These are phyloP conservation scores for Actinopyga echinites DNA, from an alignment of 53 echinoderm and acorn worm genomes.

Conservation along the genomic window DNA sequence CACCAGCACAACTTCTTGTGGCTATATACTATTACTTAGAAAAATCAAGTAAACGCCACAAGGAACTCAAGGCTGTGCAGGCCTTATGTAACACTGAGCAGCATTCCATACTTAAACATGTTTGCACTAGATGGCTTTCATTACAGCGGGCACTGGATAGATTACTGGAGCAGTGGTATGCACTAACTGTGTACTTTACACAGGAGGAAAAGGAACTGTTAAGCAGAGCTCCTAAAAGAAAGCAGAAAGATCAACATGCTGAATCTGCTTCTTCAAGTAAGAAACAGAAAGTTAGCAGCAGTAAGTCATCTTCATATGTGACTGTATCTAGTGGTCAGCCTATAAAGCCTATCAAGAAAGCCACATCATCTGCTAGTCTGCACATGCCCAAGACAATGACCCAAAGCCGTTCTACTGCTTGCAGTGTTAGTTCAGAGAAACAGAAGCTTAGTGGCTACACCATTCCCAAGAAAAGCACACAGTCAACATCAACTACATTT, in stretches of 20 bases:
- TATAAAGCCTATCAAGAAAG: neutral
- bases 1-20: constrained; percentile 36
- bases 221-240: neutral
- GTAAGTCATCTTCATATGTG: neutral
- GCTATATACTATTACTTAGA: constrained; percentile 48
- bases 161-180: constrained; percentile 63
- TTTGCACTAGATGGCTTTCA: constrained; percentile 58
- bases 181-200: constrained; percentile 49
- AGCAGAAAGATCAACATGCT: constrained; percentile 19
- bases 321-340: neutral
- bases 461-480: neutral
- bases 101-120: constrained; percentile 56
- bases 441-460: neutral
- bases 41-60: constrained; percentile 44
- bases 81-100: constrained; percentile 23
- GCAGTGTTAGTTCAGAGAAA: neutral
- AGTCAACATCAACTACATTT: too few species aligned
- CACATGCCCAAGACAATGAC: neutral
- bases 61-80: constrained; percentile 50
- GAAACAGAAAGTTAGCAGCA: neutral
- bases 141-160: constrained; percentile 52
- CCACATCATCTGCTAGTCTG: neutral
- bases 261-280: constrained; percentile 31
- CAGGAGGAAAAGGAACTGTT: constrained; percentile 10
- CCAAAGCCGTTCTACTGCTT: neutral